Base-by-base conservation (phyloP, 2,797 vertebrate species). In the Tokudaia muenninki region DNA sequence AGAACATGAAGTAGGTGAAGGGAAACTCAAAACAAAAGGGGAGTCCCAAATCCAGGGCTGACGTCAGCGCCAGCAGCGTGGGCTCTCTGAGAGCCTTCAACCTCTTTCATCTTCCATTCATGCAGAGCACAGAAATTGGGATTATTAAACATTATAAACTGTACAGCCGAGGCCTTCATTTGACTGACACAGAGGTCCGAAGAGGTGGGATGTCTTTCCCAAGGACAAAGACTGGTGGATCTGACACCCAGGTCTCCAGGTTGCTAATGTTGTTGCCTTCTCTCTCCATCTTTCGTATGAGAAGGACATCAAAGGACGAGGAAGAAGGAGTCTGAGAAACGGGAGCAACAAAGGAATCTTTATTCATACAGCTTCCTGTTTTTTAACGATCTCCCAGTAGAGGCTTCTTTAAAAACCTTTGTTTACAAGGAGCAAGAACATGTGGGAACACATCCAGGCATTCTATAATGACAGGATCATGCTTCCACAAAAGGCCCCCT, bases 351-450 rank as follows among this genome's bases (percentile, higher is more conserved):
- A 91, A 87, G 31, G 7, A 88, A 65, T n/a, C 70, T 92, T 91
- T 57, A 67, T 67, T 86, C 52, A 47, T 79, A 75, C 87, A 70
- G 81, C 21, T 94, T 91, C 55, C 31, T 41, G 37, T 79, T 89
- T 91, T 91, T 52, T 72, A 93, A 41, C 47, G 80, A 79, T 57
- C 80, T 22, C 88, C 55, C 52, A 75, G 29, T n/a, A 89, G 83
- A 95, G 9, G 34, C n/a, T 75, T 95, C 72, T 90, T 16, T 87
- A 89, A 95, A 92, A 96, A 31, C 26, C n/a, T 21, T 93, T 61
- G 1, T 92, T 82, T 96, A 34, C 61, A 67, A 88, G 3, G 41
- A 7, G 26, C 52, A 94, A 77, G 34, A n/a, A 92, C 9, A 52
- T 29, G n/a, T 63, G 47, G 59, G 59, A 67, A 88, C 82, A 37